These are phyloP conservation scores for Dermatophagoides farinae DNA, from an alignment of 1,140 invertebrate genomes.

Conservation along the genomic window DNA sequence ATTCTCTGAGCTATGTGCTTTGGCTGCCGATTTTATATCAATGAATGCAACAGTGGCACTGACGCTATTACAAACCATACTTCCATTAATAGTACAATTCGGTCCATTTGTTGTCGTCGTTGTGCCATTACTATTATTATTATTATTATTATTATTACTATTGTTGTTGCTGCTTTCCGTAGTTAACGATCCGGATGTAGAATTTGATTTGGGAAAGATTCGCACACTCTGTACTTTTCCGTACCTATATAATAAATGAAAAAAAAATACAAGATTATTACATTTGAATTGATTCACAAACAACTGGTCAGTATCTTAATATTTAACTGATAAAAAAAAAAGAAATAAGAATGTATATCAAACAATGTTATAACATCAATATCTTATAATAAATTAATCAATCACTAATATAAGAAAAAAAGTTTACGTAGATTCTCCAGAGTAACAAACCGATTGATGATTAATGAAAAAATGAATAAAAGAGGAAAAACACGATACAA, in stretches of 20 bases:
- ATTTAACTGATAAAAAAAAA: too few relatives aligned
- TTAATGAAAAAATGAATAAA: not conserved
- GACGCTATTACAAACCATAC: conserved; percentile 22
- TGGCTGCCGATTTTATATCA: conserved; percentile 85
- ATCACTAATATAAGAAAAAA: too few relatives aligned
- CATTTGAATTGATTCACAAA: too few relatives aligned
- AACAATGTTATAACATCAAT: too few relatives aligned
- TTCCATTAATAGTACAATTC: conserved; percentile 28
- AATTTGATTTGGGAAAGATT: conserved; percentile 38
- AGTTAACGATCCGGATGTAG: conserved; percentile 12
- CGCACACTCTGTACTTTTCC: conserved; percentile 89
- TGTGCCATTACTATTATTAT: conserved; percentile 4
- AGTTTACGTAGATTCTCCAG: too few relatives aligned
- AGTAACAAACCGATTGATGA: too few relatives aligned
- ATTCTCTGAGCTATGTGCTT: conserved; percentile 71
- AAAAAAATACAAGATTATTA: not conserved
- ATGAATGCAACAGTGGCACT: conserved; percentile 79
- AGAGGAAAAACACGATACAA: not conserved
- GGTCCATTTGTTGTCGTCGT: conserved; percentile 11
- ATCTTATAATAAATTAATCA: too few relatives aligned
- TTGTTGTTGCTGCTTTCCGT: conserved; percentile 2
- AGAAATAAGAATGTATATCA: too few relatives aligned
- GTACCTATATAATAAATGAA: conserved; percentile 55
- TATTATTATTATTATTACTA: too few relatives aligned
- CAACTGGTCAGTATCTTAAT: too few relatives aligned